Percentiles rank a stretch among this genome's conserved stretches.
These are phyloP conservation scores for Chrysogorgia sp. DNA, from an alignment of 92 coral and sea anemone genomes.

Conservation along the genomic window DNA sequence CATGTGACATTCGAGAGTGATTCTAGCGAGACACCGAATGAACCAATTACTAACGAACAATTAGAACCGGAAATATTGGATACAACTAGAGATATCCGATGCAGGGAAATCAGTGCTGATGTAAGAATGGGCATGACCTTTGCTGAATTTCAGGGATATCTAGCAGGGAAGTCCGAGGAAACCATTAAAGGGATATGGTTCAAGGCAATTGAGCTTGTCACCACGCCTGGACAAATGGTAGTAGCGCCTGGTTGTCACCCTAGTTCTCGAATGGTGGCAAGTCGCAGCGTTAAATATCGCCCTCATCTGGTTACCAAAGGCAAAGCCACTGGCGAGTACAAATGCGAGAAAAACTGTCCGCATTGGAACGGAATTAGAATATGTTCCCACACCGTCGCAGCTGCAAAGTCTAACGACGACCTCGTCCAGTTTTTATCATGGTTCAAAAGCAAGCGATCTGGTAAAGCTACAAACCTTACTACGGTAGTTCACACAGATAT, in stretches of 20 bases:
- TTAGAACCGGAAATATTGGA: conserved; percentile 1
- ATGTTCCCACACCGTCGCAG: conserved; percentile 41
- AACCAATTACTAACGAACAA: conserved; percentile 5
- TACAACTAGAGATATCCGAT: conserved; percentile 3
- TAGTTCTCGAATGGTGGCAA: conserved; percentile 48
- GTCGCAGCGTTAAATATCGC: conserved; percentile 34
- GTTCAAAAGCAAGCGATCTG: conserved; percentile 7
- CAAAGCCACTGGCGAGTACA: conserved; percentile 38
- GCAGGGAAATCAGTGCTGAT: neutral
- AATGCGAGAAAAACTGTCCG: conserved; percentile 57
- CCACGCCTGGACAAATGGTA: conserved; percentile 32
- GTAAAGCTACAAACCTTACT: conserved; percentile 42
- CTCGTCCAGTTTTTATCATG: conserved; percentile 16
- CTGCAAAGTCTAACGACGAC: conserved; percentile 39
- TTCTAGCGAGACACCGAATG: neutral
- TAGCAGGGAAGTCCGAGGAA: conserved; percentile 29
- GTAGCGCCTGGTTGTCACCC: conserved; percentile 58
- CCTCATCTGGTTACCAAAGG: conserved; percentile 56
- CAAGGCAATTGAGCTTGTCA: conserved; percentile 45
- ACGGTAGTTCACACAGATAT: conserved; percentile 49
- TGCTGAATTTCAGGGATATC: conserved; percentile 29
- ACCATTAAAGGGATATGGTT: conserved; percentile 49
- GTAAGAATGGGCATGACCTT: conserved; percentile 3
- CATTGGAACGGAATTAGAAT: conserved; percentile 48
- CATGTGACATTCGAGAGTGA: neutral